Base-by-base conservation (phyloP, 2,888 invertebrate genomes). In the Fabriciana adippe region DNA sequence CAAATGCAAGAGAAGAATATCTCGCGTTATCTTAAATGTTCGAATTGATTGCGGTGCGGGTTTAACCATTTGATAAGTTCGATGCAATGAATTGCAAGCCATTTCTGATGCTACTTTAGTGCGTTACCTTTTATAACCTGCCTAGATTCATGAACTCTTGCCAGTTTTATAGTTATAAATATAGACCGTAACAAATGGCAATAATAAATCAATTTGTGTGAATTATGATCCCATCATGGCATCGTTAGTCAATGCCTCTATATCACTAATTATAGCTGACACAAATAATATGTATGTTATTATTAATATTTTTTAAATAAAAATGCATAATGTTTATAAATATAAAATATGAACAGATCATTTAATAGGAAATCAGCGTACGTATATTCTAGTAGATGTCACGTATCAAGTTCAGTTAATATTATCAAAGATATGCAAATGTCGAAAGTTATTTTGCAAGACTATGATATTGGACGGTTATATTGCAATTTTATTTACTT, bases 11-110 rank as follows among this genome's bases (percentile, higher is more conserved):
- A 26, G 63, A 55, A 59, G 54, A 55, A 26, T 65, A 64, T 51
- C 50, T 47, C 60, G 21, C 54, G 54, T 57, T 70, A 64, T 59
- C 68, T 61, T 21, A 45, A 63, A 59, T 65, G 50, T 13, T 60
- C 56, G 50, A 64, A 53, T 66, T 65, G 55, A 70, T 71, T 57
- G 65, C 68, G 45, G 66, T 69, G 67, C 55, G 60, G 35, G 57
- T 68, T 41, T 67, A 56, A 60, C 57, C 65, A 64, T 64, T 70
- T 47, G 41, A 69, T 65, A 62, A 63, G 18, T 54, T n/a, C 53
- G 35, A 26, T 64, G 21, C 68, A 41, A 57, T 66, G 18, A 55
- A 26, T 62, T 57, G 56, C 41, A 65, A 57, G 35, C 35, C 55
- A 60, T 61, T 65, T 56, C 47, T 51, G 35, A 8, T 11, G 35